Percentiles rank a stretch among this genome's conserved stretches.
phyloP scores from a whole-genome alignment of 2,888 invertebrate genomes.

The Sinohyriopsis cumingii region DNA sequence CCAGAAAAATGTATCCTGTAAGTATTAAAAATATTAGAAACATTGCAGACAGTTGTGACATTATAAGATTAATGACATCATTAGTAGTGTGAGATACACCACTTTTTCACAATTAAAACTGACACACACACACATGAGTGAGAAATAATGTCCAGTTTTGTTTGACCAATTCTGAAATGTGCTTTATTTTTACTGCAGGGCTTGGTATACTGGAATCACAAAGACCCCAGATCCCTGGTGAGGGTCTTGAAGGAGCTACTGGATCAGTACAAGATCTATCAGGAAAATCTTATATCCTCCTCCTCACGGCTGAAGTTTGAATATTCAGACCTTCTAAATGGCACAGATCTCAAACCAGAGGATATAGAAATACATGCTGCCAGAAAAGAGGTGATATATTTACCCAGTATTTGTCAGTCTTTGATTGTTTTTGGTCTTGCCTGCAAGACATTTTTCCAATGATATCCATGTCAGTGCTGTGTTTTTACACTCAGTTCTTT shows the following conservation, averaged over 20 bases:
- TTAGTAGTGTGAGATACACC: too few species aligned
- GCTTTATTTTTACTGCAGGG: slow-evolving; percentile 48
- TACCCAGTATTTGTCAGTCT: neutral
- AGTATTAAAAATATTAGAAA: too few species aligned
- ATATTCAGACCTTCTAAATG: slow-evolving; percentile 78
- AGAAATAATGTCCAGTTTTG: neutral
- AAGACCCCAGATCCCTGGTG: slow-evolving; percentile 77
- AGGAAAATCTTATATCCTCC: slow-evolving; percentile 72
- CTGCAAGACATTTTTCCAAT: too few species aligned
- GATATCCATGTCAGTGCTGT: too few species aligned
- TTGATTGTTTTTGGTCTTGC: neutral
- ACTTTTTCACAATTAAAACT: too few species aligned
- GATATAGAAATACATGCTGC: slow-evolving; percentile 80
- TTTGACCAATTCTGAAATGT: neutral
- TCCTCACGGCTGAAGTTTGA: slow-evolving; percentile 78
- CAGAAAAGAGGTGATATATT: slow-evolving; percentile 48
- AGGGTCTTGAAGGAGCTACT: slow-evolving; percentile 79
- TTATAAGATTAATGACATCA: too few species aligned
- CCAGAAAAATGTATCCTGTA: too few species aligned
- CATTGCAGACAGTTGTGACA: too few species aligned
- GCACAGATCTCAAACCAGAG: slow-evolving; percentile 75
- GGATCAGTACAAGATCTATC: slow-evolving; percentile 76
- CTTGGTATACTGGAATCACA: slow-evolving; percentile 79
- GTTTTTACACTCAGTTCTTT: too few species aligned
- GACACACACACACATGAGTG: too few species aligned